Conservation (phyloP, 2,113 vertebrate species). For the Pontoporia blainvillei region DNA sequence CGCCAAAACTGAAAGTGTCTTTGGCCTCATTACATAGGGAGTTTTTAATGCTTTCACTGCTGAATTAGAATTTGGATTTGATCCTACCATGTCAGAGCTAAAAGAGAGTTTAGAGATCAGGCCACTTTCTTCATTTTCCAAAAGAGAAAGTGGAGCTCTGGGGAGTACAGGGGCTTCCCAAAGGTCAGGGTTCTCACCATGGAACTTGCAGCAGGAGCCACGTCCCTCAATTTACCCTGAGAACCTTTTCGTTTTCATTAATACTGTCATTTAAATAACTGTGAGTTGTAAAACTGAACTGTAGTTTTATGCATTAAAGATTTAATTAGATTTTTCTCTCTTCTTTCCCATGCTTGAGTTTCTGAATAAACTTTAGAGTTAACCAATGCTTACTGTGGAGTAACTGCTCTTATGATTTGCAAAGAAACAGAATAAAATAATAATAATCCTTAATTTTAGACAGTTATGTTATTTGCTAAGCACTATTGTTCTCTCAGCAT, state of each 20-base stretch:
- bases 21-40: not conserved
- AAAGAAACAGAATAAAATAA: not conserved
- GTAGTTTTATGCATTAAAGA: not conserved
- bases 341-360: not conserved
- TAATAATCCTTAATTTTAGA: not conserved
- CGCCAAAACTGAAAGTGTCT: slow-evolving; percentile 39
- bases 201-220: not conserved
- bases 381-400: not conserved
- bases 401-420: not conserved
- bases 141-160: not conserved
- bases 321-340: slow-evolving; percentile 7
- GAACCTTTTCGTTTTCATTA: not conserved
- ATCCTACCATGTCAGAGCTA: not conserved
- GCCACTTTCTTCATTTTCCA: not conserved
- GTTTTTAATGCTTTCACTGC: not conserved
- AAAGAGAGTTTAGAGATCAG: not conserved
- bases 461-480: not conserved
- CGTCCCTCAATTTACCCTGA: not conserved
- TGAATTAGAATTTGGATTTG: not conserved
- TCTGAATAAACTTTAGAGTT: not conserved
- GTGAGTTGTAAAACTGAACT: not conserved
- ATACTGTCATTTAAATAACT: not conserved
- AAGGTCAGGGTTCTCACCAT: not conserved
- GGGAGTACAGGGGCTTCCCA: not conserved
- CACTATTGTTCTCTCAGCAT: not conserved